phyloP scores from a whole-genome alignment of 2,113 vertebrate species.

The Ardeotis arabs region DNA sequence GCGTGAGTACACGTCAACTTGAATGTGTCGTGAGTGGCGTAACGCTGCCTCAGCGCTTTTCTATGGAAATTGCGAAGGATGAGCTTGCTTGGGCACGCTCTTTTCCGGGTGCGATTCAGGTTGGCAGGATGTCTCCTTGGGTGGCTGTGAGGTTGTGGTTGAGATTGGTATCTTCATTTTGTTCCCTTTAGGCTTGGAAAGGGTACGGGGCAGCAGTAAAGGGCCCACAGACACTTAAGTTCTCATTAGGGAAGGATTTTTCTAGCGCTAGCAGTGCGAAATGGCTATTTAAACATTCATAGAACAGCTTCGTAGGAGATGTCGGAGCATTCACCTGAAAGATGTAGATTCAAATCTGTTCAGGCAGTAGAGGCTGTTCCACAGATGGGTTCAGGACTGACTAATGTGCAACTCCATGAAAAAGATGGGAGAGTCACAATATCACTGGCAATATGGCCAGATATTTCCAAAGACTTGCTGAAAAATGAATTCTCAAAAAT shows the following conservation, averaged over 20 bases:
- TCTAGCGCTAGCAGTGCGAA: background rate
- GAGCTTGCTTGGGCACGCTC: background rate
- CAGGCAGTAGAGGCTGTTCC: background rate
- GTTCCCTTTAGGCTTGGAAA: background rate
- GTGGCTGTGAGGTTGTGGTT: background rate
- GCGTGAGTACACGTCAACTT: background rate
- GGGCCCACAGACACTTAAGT: background rate
- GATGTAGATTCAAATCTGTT: slow-evolving; percentile 3
- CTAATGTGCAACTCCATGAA: background rate
- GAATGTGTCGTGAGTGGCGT: background rate
- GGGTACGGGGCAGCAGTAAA: background rate
- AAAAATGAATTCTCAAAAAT: background rate
- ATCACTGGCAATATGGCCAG: background rate
- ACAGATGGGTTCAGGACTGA: background rate
- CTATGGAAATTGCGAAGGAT: background rate
- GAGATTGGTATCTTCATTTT: background rate
- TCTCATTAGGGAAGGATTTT: background rate
- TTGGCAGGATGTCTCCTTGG: background rate
- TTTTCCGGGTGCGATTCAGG: background rate
- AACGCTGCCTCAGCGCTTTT: background rate
- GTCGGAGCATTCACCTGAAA: background rate
- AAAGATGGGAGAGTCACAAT: background rate
- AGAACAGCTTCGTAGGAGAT: background rate
- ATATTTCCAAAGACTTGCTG: background rate
- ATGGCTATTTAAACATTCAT: slow-evolving; percentile 11